These are phyloP conservation scores for Lanius collurio DNA, from an alignment of 2,113 vertebrate species.

Conservation along the genomic window DNA sequence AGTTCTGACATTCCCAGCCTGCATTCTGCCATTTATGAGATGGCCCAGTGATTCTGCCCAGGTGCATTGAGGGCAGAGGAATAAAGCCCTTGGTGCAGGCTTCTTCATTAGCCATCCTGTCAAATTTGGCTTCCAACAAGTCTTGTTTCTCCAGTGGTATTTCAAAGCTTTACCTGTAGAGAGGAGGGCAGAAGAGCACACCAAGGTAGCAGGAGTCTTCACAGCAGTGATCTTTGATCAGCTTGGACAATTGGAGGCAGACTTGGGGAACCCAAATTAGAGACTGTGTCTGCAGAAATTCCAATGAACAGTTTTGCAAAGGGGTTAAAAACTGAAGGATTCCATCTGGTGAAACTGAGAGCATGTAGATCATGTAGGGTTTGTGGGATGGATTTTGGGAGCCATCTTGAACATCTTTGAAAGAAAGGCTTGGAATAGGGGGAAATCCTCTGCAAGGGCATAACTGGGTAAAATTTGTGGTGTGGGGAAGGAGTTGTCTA, in stretches of 20 bases:
- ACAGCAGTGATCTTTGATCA: not conserved
- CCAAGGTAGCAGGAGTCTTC: not conserved
- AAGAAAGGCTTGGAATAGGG: not conserved
- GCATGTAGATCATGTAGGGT: rapidly evolving
- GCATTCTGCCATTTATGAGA: not conserved
- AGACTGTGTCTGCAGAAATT: not conserved
- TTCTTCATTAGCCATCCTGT: not conserved
- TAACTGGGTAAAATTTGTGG: not conserved
- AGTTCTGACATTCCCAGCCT: not conserved
- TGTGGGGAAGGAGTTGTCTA: not conserved
- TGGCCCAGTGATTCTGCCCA: not conserved
- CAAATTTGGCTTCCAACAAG: not conserved
- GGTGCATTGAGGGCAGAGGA: not conserved
- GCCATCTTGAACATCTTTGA: not conserved
- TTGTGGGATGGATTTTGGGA: not conserved
- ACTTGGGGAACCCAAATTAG: not conserved
- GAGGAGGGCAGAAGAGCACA: not conserved
- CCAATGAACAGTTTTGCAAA: not conserved
- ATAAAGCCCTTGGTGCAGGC: not conserved
- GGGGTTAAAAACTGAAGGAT: not conserved
- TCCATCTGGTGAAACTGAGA: not conserved
- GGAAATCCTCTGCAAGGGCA: rapidly evolving
- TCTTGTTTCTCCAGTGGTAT: not conserved
- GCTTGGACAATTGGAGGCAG: not conserved
- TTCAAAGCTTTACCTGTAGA: not conserved